phyloP scores from a whole-genome alignment of 2,888 invertebrate genomes.

The Sphaeridia pumilis region DNA sequence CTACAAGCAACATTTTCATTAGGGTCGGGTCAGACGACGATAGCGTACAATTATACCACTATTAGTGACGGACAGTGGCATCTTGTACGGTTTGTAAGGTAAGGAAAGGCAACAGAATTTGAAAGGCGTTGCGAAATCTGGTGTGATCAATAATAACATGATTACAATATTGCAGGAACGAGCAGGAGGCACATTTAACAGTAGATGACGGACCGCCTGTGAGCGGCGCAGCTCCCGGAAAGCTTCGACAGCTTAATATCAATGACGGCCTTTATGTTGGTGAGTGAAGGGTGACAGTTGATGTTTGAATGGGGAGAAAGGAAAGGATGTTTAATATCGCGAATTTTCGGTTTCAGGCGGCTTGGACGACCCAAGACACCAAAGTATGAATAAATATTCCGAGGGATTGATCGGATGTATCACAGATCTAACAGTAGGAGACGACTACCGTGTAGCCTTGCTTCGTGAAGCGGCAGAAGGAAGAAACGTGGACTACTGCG shows the following conservation, averaged over 20 bases:
- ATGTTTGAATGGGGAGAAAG: background rate
- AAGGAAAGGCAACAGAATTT: too few species aligned
- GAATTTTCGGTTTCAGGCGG: conserved; percentile 52
- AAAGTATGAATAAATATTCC: conserved; percentile 49
- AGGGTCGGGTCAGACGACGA: conserved; percentile 72
- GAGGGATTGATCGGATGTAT: conserved; percentile 71
- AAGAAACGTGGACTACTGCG: conserved; percentile 40
- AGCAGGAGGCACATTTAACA: conserved; percentile 71
- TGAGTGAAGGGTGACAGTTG: conserved; percentile 40
- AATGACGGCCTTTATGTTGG: conserved; percentile 83
- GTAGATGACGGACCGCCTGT: conserved; percentile 77
- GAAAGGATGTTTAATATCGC: too few species aligned
- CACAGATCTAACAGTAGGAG: conserved; percentile 66
- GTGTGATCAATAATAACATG: background rate
- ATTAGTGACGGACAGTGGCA: conserved; percentile 86
- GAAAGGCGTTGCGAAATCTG: background rate
- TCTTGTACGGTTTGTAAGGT: conserved; percentile 62
- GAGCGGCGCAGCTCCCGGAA: conserved; percentile 71
- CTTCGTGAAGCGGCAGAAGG: conserved; percentile 54
- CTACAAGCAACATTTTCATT: conserved; percentile 67
- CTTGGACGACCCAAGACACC: conserved; percentile 58
- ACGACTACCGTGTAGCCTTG: conserved; percentile 58
- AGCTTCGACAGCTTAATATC: conserved; percentile 69
- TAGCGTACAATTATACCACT: conserved; percentile 70
- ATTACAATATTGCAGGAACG: conserved; percentile 50